Evolutionary conservation across 2,888 invertebrate genomes (phyloP), one percentile per base, ranked within the genome.

Genomic region (Epistrophe grossulariae): DNA sequence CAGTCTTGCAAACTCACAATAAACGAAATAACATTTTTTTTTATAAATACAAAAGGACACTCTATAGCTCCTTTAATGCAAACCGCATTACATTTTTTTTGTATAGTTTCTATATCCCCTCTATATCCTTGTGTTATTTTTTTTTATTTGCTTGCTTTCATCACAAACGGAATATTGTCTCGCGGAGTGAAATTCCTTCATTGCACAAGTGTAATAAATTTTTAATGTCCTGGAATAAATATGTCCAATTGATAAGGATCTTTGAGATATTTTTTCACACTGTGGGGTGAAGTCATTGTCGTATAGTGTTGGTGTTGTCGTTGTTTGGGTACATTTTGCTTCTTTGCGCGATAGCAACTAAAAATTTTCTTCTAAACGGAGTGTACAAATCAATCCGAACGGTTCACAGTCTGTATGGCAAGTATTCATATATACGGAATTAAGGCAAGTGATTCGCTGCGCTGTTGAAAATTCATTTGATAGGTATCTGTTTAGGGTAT

Each of bases 231-330:
- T 79, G 66, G 83, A 87, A 87, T 87, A 87, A 87, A 87, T 87
- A 87, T 83, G 87, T 87, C 83, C 87, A 83, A 87, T 79, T 79
- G 87, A 87, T 87, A 87, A 87, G 87, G 52, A 83, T 83, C 87
- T 66, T 68, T 72, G 74, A 60, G 87, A 83, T 48, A 76, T 71
- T 83, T 82, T 76, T 87, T 76, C 79, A 87, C 76, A 71, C 71
- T 87, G 24, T 24, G 71, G 59, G 60, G 62, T 76, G 66, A 79
- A 83, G 79, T 83, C 79, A 74, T 82, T 71, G 85, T 70, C 38
- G 72, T 57, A 38, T 35, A 9, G 68, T 4, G n/a, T 35, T n/a
- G 52, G 24, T 48, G 38, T 59, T 45, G 70, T 70, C 10, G 45
- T 40, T 48, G 66, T 84, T 19, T 43, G n/a, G 28, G 45, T 62